Conservation (phyloP, 2,888 invertebrate genomes). For the Spisula solida region DNA sequence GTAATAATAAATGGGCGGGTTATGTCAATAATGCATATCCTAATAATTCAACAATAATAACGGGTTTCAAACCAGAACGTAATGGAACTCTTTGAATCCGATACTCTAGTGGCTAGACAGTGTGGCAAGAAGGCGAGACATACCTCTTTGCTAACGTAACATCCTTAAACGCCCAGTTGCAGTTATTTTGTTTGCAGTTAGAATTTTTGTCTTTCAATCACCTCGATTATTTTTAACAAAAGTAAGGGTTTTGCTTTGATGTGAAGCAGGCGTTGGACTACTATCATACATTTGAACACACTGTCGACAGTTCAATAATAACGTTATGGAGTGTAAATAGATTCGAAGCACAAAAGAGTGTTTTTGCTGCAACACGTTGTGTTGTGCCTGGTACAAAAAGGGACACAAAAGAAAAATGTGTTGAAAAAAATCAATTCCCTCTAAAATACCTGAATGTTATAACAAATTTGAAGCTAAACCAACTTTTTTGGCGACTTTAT, state of each 20-base stretch:
- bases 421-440: background rate
- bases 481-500: background rate
- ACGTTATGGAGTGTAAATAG: too few relatives aligned
- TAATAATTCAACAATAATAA: background rate
- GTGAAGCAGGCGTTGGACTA: too few relatives aligned
- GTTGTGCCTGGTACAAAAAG: too few relatives aligned
- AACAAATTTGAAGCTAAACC: background rate
- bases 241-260: background rate
- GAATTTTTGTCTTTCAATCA: background rate
- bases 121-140: conserved; percentile 3
- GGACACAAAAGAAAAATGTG: too few relatives aligned
- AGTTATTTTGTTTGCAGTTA: background rate
- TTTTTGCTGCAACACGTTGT: too few relatives aligned
- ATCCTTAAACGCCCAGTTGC: background rate
- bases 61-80: conserved; percentile 12
- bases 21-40: conserved; percentile 1
- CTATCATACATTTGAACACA: too few relatives aligned
- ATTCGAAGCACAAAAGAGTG: too few relatives aligned
- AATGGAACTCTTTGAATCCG: conserved; percentile 5
- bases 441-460: background rate
- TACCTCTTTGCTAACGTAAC: background rate
- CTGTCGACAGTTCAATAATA: too few relatives aligned
- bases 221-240: background rate
- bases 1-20: background rate
- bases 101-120: background rate